phyloP scores from a whole-genome alignment of 2,888 invertebrate species.

The Campoletis raptor region DNA sequence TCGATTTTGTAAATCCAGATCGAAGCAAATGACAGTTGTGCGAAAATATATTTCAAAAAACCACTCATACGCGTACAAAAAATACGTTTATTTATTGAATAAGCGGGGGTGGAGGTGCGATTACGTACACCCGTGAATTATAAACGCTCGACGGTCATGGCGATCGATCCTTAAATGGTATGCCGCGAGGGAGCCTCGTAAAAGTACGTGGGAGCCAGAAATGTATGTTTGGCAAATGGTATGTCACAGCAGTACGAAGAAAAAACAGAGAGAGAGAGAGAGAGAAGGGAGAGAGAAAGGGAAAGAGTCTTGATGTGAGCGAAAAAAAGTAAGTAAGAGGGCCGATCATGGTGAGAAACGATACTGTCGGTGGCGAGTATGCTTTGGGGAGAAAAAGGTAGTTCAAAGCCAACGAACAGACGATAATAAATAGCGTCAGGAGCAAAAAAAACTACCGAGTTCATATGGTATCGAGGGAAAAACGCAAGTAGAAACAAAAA shows the following conservation, averaged over 20 bases:
- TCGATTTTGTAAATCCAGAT: constrained; percentile 8
- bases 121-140: constrained; percentile 56
- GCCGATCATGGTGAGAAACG: constrained; percentile 6
- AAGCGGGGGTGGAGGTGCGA: constrained; percentile 32
- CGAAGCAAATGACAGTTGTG: background rate
- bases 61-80: background rate
- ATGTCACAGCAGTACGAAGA: constrained; percentile 33
- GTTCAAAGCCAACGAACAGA: background rate
- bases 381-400: constrained; percentile 7
- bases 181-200: constrained; percentile 68
- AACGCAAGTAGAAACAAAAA: background rate
- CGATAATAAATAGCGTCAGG: constrained; percentile 11
- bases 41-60: constrained; percentile 12
- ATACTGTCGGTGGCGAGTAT: constrained; percentile 1
- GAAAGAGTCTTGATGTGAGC: constrained; percentile 32
- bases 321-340: constrained; percentile 40
- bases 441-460: background rate
- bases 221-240: constrained; percentile 59
- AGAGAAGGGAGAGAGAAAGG: constrained; percentile 5
- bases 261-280: constrained; percentile 19
- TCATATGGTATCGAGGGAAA: background rate
- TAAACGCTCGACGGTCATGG: constrained; percentile 68
- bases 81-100: background rate
- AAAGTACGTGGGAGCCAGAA: constrained; percentile 73
- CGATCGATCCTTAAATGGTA: constrained; percentile 74